Base-by-base conservation (phyloP, 2,888 invertebrate genomes). In the Rhorus exstirpatorius region DNA sequence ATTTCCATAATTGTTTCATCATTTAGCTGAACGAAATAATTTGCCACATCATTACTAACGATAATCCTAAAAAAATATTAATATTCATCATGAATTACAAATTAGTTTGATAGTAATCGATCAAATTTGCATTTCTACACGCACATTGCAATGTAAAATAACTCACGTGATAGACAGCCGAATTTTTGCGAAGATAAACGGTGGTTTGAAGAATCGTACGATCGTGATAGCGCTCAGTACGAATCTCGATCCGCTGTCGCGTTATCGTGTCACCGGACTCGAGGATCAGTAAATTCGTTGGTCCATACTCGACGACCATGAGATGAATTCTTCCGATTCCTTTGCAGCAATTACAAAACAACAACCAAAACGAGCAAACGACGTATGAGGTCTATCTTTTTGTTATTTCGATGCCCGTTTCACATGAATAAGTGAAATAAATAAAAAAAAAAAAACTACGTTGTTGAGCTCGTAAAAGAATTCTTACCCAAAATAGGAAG, bases 151-250 rank as follows among this genome's bases (percentile, higher is more conserved):
- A n/a, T n/a, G n/a, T n/a, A n/a, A n/a, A n/a, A n/a, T n/a, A 60
- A 85, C 88, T 88, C 81, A 89, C 89, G 75, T 89, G 90, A 86
- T 88, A 89, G 17, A 89, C 41, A 14, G 87, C 83, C n/a, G 87
- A 88, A 24, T 81, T 87, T 51, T 81, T 84, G 3, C 80, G 83
- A n/a, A 84, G 87, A 80, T 84, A 84, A 44, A 90, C 71, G 24
- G 80, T 87, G 0, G 84, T 85, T 26, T 85, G 83, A 65, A 90
- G 70, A 51, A 88, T 83, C 4, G 87, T 85, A 72, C 84, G 83
- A 83, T 88, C 86, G 67, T 87, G 85, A 79, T 86, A 83, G 8
- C 71, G 80, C 67, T 83, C 83, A 1, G 84, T 82, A 49, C 85
- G 88, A 74, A 90, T 87, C 65, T 87, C 84, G 8, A 89, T 82